Percentiles rank a stretch among this genome's conserved stretches.
These are phyloP conservation scores for Girardinus metallicus DNA, from an alignment of 2,797 vertebrate genomes.

Conservation along the genomic window DNA sequence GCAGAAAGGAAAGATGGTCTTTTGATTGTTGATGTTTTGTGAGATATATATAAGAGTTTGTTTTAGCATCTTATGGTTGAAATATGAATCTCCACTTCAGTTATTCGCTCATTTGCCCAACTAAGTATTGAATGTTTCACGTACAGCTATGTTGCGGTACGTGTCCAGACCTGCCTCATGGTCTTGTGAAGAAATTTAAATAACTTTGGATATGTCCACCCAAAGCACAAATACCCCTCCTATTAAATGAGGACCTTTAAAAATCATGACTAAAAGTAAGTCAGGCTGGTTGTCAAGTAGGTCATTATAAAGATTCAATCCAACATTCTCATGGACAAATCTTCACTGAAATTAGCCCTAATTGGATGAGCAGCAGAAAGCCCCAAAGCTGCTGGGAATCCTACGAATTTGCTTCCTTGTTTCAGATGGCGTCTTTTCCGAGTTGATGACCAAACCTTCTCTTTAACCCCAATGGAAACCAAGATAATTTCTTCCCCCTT, in stretches of 20 bases:
- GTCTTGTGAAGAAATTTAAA: background rate
- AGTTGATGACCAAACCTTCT: background rate
- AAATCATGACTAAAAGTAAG: background rate
- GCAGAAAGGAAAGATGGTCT: background rate
- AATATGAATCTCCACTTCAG: background rate
- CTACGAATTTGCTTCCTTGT: background rate
- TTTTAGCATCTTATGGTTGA: background rate
- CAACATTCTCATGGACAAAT: background rate
- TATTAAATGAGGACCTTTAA: background rate
- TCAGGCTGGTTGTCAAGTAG: background rate
- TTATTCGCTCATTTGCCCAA: background rate
- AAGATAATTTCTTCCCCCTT: conserved; percentile 16
- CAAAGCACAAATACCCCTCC: background rate
- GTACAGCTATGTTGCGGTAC: background rate
- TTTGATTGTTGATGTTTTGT: background rate
- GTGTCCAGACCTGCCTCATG: background rate
- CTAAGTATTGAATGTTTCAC: background rate
- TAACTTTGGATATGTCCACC: background rate
- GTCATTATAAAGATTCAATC: background rate
- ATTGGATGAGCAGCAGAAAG: background rate
- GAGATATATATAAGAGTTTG: background rate
- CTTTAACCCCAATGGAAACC: conserved; percentile 12
- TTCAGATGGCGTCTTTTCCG: background rate
- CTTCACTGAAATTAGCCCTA: background rate
- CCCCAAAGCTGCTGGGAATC: background rate